Evolutionary conservation across 2,888 invertebrate species (phyloP), one percentile per base, ranked within the genome.

Genomic region (Drosophila mimica): DNA sequence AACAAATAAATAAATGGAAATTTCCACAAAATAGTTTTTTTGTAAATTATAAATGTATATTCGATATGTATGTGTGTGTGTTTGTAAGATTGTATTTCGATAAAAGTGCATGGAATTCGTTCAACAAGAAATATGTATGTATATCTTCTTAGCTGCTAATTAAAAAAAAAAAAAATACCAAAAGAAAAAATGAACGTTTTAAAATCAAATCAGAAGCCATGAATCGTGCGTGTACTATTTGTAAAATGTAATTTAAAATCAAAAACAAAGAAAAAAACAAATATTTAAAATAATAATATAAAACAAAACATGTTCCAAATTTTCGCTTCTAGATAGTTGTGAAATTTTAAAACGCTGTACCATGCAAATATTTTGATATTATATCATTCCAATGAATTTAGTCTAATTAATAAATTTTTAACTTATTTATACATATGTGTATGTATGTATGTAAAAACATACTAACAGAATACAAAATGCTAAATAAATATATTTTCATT

Each of bases 371-470:
- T 88, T 91, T 91, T 91, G 91, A 91, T 91, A 91, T 91, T 91
- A 90, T 90, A 84, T 88, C 92, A 92, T 92, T 92, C 92, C 92
- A 92, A 92, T 92, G 92, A 90, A 92, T 90, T 91, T 91, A 92
- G 92, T 82, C 89, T 91, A 91, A 91, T 91, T 91, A 88, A 91
- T 76, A 71, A 84, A 84, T 86, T 91, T 88, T 90, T 89, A 91
- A 87, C 90, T 87, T 87, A 87, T 87, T 88, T 88, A 90, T 88
- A 77, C 87, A 89, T 83, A 89, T 60, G 13, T 66, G 60, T 46
- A 46, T 88, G 71, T 84, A 79, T 86, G 71, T 89, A 79, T 89
- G 85, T 88, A 30, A 56, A 54, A 54, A 11, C 20, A 8, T 46
- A 25, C 11, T 20, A 76, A 79, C 72, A 52, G 9, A 48, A 65